These are phyloP conservation scores for Platerodrilus igneus DNA, from an alignment of 2,888 invertebrate genomes.

Conservation along the genomic window DNA sequence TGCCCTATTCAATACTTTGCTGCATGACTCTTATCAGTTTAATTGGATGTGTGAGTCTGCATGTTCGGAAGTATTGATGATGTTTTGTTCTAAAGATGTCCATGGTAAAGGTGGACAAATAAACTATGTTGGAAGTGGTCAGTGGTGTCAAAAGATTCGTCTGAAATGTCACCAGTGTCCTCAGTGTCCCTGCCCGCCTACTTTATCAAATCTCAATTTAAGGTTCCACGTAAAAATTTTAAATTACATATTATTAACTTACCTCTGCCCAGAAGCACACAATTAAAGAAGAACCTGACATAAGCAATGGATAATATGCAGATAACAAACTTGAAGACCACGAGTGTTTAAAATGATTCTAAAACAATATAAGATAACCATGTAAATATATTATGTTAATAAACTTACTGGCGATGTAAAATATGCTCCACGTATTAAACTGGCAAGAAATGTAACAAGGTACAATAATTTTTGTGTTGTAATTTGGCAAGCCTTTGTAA, in stretches of 20 bases:
- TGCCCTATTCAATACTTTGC: no score
- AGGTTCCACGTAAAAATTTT: neutral
- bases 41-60: no score
- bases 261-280: slow-evolving; percentile 96
- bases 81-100: no score
- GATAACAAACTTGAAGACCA: slow-evolving; percentile 85
- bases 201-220: neutral
- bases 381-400: no score
- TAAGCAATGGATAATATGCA: slow-evolving; percentile 83
- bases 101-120: no score
- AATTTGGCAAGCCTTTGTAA: slow-evolving; percentile 76
- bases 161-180: no score
- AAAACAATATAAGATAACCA: no score
- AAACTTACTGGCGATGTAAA: slow-evolving; percentile 80
- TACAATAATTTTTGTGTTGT: slow-evolving; percentile 89
- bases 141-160: no score
- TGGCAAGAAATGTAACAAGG: slow-evolving; percentile 80
- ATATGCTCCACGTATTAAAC: slow-evolving; percentile 80
- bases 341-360: slow-evolving; percentile 75
- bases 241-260: slow-evolving; percentile 41
- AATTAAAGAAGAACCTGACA: slow-evolving; percentile 84
- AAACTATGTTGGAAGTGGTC: no score
- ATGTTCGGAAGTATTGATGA: no score
- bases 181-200: no score
- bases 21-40: no score